These are phyloP conservation scores for Colaptes auratus DNA, from an alignment of 2,113 vertebrate species.

Conservation along the genomic window DNA sequence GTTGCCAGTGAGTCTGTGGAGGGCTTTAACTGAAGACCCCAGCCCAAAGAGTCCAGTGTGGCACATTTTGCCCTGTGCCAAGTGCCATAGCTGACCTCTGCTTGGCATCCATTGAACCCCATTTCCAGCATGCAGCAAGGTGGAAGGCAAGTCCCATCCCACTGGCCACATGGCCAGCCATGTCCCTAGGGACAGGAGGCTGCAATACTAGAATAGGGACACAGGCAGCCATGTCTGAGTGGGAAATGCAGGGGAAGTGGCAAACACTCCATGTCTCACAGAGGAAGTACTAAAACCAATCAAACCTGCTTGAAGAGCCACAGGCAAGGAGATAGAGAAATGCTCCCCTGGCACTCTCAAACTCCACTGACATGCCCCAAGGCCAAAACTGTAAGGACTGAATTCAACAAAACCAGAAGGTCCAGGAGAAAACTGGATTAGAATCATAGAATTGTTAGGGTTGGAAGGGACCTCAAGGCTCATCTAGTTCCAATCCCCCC, in stretches of 20 bases:
- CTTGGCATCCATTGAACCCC: background rate
- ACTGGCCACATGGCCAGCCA: fast-evolving
- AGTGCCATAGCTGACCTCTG: background rate
- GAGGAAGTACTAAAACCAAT: background rate
- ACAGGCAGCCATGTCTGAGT: fast-evolving
- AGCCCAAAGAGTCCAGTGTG: background rate
- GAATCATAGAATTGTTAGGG: too few species aligned
- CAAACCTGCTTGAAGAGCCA: background rate
- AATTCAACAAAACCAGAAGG: background rate
- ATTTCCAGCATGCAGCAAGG: background rate
- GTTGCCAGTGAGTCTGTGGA: background rate
- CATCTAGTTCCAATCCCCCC: too few species aligned
- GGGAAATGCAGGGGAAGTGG: background rate
- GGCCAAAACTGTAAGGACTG: background rate
- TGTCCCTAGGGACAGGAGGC: background rate
- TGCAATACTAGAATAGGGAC: background rate
- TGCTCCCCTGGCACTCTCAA: background rate
- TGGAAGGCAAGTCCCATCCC: background rate
- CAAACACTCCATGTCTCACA: background rate
- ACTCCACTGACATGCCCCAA: background rate
- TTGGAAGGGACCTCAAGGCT: too few species aligned
- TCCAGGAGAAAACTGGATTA: background rate
- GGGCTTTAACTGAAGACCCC: background rate
- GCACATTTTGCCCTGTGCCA: background rate
- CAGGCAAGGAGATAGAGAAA: background rate